A percentile compares a stretch with the other conserved stretches of the same genome.
Conservation (phyloP, 2,113 vertebrate genomes). For the Plestiodon gilberti region DNA sequence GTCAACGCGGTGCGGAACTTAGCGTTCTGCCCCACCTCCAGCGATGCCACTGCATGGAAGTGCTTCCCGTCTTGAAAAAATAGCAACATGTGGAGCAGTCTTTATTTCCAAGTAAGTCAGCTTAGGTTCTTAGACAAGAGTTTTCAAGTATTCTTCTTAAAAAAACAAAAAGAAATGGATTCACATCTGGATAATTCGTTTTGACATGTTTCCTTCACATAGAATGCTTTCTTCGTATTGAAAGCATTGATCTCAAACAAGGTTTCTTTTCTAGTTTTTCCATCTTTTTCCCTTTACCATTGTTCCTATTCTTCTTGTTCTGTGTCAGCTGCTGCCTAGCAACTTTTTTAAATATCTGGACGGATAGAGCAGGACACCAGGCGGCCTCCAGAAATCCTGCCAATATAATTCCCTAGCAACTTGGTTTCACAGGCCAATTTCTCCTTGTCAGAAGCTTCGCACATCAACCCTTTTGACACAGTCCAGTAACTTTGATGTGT, state of each 20-base stretch:
- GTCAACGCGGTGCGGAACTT: too few species aligned
- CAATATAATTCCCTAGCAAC: constrained; percentile 74
- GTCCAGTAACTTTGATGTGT: constrained; percentile 1
- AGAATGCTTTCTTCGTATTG: constrained; percentile 22
- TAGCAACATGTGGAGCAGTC: neutral
- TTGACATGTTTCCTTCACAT: constrained; percentile 40
- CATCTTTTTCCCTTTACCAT: constrained; percentile 32
- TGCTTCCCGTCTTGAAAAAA: neutral
- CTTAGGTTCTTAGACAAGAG: neutral
- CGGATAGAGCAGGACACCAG: constrained; percentile 60
- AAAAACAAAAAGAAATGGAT: neutral
- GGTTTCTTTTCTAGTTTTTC: constrained; percentile 45
- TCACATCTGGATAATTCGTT: constrained; percentile 44
- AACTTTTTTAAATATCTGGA: constrained; percentile 71
- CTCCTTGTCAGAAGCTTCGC: constrained; percentile 49
- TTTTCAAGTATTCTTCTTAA: constrained; percentile 37
- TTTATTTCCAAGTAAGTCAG: neutral
- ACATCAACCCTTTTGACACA: constrained; percentile 26
- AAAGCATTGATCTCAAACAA: constrained; percentile 29
- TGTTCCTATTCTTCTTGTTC: constrained; percentile 52
- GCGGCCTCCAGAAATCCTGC: constrained; percentile 43
- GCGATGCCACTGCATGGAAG: too few species aligned
- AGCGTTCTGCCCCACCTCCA: too few species aligned
- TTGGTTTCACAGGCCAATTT: constrained; percentile 4
- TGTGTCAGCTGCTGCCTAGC: constrained; percentile 74